phyloP scores from a whole-genome alignment of 2,888 invertebrate species.

The Tortrix viridana region DNA sequence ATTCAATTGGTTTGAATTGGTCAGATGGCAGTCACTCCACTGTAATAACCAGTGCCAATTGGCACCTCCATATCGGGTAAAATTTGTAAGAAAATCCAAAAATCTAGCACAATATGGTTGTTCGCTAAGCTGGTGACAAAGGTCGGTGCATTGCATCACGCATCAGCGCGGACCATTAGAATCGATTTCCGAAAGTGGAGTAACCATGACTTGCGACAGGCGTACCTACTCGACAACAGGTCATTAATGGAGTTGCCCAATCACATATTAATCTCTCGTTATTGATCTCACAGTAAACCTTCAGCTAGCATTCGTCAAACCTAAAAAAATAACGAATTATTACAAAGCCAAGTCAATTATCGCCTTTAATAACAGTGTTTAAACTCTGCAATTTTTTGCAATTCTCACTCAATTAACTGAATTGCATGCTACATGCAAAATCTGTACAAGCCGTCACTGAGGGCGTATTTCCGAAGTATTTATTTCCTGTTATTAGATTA shows the following conservation, averaged over 20 bases:
- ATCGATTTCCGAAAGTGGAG: conserved; percentile 47
- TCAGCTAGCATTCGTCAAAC: conserved; percentile 15
- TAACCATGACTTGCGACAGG: conserved; percentile 44
- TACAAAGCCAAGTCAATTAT: conserved; percentile 18
- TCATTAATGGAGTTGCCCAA: conserved; percentile 26
- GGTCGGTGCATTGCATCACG: conserved; percentile 43
- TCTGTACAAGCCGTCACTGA: background rate
- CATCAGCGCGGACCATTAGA: conserved; percentile 34
- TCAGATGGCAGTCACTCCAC: too few species aligned
- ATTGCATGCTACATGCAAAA: background rate
- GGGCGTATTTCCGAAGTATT: conserved; percentile 2
- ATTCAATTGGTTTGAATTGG: too few species aligned
- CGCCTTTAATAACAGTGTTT: conserved; percentile 8
- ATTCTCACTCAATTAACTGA: background rate
- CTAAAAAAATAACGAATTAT: conserved; percentile 17
- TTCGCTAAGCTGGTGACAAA: conserved; percentile 28
- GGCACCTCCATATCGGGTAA: too few species aligned
- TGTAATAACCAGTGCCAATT: too few species aligned
- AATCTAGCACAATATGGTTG: too few species aligned
- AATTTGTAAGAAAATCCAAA: too few species aligned
- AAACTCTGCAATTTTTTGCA: conserved; percentile 1
- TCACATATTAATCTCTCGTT: conserved; percentile 30
- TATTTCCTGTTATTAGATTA: conserved; percentile 14
- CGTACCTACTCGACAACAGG: conserved; percentile 17
- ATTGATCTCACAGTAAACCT: conserved; percentile 21